Evolutionary conservation across 2,888 invertebrate genomes (phyloP), one percentile per base, ranked within the genome.

Genomic region (Drosophila formosana): DNA sequence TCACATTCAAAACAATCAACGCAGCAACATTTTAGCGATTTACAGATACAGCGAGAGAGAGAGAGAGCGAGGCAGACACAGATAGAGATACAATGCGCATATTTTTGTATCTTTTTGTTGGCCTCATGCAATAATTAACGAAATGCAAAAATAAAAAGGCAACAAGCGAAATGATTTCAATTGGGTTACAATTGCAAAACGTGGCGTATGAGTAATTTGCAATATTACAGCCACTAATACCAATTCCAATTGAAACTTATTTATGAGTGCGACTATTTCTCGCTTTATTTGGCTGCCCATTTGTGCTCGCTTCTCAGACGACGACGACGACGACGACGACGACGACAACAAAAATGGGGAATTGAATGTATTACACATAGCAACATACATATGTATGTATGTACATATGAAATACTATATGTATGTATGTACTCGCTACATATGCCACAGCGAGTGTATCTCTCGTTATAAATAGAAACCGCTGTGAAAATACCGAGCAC

Each of bases 391-490:
- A 32, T 53, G 4, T 41, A n/a, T 53, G 9, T 47, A 43, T 46
- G 9, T 34, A 25, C 46, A n/a, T n/a, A n/a, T n/a, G n/a, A n/a
- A n/a, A n/a, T n/a, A n/a, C 18, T 18, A 3, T 41, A n/a, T 53
- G 4, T 41, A n/a, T 53, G 9, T 47, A 43, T 46, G 9, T 34
- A 25, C 46, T 26, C 50, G 50, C 43, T 28, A 39, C 18, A 37
- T 61, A 45, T 63, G 43, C 18, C 18, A 1, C 56, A 53, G 37
- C 66, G 58, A 75, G 75, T 75, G 71, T 73, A 73, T 74, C 76
- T 72, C 50, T 71, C 50, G 57, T 72, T 76, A 76, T 75, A 76
- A 75, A 75, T 75, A 75, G 74, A 66, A 74, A 75, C 45, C 72
- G 72, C 76, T 71, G 60, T 71, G 75, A 70, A 71, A 60, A 75